phyloP scores from a whole-genome alignment of 2,797 vertebrate species.

The Thaleichthys pacificus region DNA sequence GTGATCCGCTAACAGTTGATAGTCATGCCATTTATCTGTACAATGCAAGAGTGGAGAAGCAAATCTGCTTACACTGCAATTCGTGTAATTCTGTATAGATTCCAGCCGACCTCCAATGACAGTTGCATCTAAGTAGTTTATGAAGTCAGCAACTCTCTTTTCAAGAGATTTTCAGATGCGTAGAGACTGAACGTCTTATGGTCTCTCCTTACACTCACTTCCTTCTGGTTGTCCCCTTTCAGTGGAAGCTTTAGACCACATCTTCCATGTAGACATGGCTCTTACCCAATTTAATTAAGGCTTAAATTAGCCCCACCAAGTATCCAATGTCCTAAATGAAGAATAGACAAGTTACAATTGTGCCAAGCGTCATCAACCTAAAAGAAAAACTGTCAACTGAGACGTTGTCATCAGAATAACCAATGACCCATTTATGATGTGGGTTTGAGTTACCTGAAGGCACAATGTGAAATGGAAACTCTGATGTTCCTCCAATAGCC shows the following conservation, averaged over 20 bases:
- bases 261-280: slow-evolving; percentile 2
- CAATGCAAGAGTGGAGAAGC: background rate
- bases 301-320: slow-evolving; percentile 36
- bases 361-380: slow-evolving; percentile 32
- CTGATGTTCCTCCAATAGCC: slow-evolving; percentile 1
- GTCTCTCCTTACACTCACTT: slow-evolving; percentile 27
- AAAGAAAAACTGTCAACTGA: slow-evolving; percentile 35
- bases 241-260: background rate
- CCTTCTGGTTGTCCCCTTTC: slow-evolving; percentile 22
- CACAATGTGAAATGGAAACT: background rate
- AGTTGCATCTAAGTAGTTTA: slow-evolving; percentile 1
- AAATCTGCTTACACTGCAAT: slow-evolving; percentile 6
- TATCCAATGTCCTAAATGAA: background rate
- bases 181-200: slow-evolving; percentile 34
- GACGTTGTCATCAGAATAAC: slow-evolving; percentile 43
- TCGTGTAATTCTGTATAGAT: background rate
- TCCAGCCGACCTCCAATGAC: background rate
- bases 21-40: background rate
- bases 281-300: slow-evolving; percentile 45
- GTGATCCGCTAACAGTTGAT: slow-evolving; percentile 7
- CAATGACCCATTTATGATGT: slow-evolving; percentile 39
- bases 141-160: slow-evolving; percentile 13
- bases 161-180: background rate
- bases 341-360: slow-evolving; percentile 18
- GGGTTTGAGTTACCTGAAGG: slow-evolving; percentile 29